Evolutionary conservation across 2,888 invertebrate species (phyloP).

Genomic region (Drosophila atroscutellata): DNA sequence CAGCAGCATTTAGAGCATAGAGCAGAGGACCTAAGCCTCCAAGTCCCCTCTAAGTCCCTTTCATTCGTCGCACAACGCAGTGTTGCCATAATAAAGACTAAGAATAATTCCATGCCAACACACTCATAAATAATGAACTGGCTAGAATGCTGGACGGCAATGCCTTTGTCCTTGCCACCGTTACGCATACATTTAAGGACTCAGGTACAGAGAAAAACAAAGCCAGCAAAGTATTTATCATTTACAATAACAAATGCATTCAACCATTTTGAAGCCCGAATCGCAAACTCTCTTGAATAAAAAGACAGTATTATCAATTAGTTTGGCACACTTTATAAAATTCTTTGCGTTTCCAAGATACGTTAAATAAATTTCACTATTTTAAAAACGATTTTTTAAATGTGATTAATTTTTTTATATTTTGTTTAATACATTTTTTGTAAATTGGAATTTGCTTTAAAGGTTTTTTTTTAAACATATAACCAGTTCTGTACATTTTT

Average conservation of each 20-base stretch:
- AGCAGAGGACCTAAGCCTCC: slow-evolving; percentile 24
- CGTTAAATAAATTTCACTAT: background rate
- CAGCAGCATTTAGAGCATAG: slow-evolving; percentile 8
- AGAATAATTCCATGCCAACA: slow-evolving; percentile 82
- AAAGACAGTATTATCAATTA: background rate
- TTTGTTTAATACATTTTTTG: background rate
- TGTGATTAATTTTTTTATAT: background rate
- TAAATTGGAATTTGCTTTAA: background rate
- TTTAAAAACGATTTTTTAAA: background rate
- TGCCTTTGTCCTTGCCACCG: slow-evolving; percentile 56
- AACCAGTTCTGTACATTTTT: background rate
- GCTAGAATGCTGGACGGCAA: slow-evolving; percentile 51
- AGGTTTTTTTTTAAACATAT: background rate
- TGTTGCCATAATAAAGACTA: slow-evolving; percentile 69
- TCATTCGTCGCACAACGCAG: slow-evolving; percentile 25
- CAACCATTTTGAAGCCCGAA: background rate
- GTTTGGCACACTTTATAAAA: background rate
- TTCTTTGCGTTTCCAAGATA: background rate
- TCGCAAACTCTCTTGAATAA: slow-evolving; percentile 2
- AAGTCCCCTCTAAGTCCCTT: slow-evolving; percentile 41
- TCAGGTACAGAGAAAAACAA: slow-evolving; percentile 55
- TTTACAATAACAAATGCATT: slow-evolving; percentile 46
- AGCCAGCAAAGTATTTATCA: slow-evolving; percentile 74
- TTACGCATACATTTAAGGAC: slow-evolving; percentile 66
- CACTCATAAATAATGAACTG: slow-evolving; percentile 82